phyloP scores from a whole-genome alignment of 2,113 vertebrate species.

The Lophius piscatorius region DNA sequence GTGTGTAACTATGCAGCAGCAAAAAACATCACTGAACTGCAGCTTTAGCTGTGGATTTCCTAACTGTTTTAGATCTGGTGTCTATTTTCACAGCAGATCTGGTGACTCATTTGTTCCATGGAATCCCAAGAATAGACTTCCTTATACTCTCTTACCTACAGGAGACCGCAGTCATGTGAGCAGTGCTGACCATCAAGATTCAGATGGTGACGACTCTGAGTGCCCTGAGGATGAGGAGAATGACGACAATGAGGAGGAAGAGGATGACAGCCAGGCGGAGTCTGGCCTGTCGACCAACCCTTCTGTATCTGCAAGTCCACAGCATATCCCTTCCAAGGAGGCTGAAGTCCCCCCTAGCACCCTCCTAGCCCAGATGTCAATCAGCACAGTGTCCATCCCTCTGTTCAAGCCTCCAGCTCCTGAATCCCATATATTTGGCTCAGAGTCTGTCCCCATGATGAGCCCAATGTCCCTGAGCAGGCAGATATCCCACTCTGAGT shows the following conservation, averaged over 20 bases:
- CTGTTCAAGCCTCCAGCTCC: constrained; percentile 38
- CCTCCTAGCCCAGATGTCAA: constrained; percentile 92
- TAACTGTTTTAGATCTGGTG: constrained; percentile 32
- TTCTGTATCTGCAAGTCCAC: constrained; percentile 92
- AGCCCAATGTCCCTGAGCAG: constrained; percentile 78
- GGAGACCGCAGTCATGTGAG: constrained; percentile 88
- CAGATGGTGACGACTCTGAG: constrained; percentile 93
- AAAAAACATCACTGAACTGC: constrained; percentile 1
- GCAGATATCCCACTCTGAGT: constrained; percentile 82
- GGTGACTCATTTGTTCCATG: constrained; percentile 28
- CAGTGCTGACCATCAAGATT: constrained; percentile 85
- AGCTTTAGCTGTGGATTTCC: constrained; percentile 11
- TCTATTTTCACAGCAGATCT: neutral
- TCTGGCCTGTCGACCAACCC: constrained; percentile 93
- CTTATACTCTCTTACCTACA: constrained; percentile 46
- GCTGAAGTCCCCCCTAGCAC: constrained; percentile 87
- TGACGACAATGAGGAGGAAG: constrained; percentile 93
- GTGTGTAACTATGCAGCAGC: constrained; percentile 37
- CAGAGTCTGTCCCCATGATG: constrained; percentile 40
- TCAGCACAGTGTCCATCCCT: constrained; percentile 70
- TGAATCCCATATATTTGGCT: constrained; percentile 37
- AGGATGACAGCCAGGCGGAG: constrained; percentile 97
- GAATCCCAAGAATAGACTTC: neutral
- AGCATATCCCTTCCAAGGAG: constrained; percentile 85
- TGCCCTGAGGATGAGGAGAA: constrained; percentile 91